A percentile compares a stretch with the other conserved stretches of the same genome.
These are phyloP conservation scores for Lasioglossum albipes DNA, from an alignment of 1,140 invertebrate genomes.

Conservation along the genomic window DNA sequence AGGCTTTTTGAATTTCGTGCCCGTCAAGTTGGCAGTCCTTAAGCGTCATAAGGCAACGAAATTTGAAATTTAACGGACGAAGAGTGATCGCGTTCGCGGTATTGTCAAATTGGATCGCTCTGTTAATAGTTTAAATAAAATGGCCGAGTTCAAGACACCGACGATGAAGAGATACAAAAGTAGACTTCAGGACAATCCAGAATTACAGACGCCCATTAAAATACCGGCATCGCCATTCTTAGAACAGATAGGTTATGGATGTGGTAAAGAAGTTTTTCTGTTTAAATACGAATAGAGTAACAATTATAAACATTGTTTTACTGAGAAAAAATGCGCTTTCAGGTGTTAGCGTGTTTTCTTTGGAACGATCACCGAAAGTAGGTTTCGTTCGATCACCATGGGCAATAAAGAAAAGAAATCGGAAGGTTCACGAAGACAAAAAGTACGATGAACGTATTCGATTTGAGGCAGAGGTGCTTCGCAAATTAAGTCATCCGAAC, in stretches of 20 bases:
- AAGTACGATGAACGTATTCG: conserved; percentile 82
- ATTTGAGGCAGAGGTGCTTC: conserved; percentile 86
- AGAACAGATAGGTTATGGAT: conserved; percentile 87
- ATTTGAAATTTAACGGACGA: conserved; percentile 16
- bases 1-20: too few species aligned
- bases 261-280: conserved; percentile 80
- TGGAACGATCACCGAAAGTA: conserved; percentile 85
- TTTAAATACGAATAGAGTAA: neutral
- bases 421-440: conserved; percentile 69
- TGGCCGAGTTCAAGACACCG: conserved; percentile 74
- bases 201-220: conserved; percentile 74
- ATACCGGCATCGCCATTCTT: conserved; percentile 86
- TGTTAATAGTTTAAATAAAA: conserved; percentile 26
- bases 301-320: conserved; percentile 14
- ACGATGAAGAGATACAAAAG: conserved; percentile 57
- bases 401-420: conserved; percentile 88
- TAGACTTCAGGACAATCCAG: conserved; percentile 61
- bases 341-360: conserved; percentile 89
- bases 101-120: neutral
- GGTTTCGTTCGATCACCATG: conserved; percentile 87
- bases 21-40: conserved; percentile 15
- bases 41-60: neutral
- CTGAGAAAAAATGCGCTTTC: conserved; percentile 35
- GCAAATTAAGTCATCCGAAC: conserved; percentile 88
- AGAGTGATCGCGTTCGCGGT: neutral